Evolutionary conservation across 2,113 vertebrate species (phyloP).

Genomic region (Vulpes vulpes): DNA sequence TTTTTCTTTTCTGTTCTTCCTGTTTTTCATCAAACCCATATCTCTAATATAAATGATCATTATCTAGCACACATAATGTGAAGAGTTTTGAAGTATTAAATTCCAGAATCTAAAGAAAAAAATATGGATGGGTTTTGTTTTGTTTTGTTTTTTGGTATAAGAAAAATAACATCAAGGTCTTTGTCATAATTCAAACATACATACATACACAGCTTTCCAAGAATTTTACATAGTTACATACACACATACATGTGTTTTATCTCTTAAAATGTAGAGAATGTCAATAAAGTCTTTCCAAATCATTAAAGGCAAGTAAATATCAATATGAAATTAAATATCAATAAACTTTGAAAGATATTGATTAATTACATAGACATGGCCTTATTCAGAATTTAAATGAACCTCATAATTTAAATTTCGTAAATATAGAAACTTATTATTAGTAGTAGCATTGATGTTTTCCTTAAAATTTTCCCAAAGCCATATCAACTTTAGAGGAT

Average conservation of each 20-base stretch:
- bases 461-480: neutral
- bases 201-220: neutral
- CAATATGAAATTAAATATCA: neutral
- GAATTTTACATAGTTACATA: neutral
- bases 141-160: neutral
- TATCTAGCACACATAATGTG: fast-evolving
- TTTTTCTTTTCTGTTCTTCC: neutral
- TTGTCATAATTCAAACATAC: neutral
- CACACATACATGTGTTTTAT: neutral
- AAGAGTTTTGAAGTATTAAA: neutral
- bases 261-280: neutral
- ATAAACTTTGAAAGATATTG: neutral
- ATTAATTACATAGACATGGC: neutral
- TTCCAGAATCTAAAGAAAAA: neutral
- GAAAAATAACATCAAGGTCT: neutral
- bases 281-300: neutral
- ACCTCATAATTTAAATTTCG: neutral
- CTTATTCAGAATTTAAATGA: neutral
- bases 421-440: neutral
- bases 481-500: fast-evolving
- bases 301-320: neutral
- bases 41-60: neutral
- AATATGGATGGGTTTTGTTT: neutral
- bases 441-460: neutral
- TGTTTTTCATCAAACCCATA: neutral